Conservation (phyloP, 1,140 invertebrate genomes). For the Chymomyza costata region DNA sequence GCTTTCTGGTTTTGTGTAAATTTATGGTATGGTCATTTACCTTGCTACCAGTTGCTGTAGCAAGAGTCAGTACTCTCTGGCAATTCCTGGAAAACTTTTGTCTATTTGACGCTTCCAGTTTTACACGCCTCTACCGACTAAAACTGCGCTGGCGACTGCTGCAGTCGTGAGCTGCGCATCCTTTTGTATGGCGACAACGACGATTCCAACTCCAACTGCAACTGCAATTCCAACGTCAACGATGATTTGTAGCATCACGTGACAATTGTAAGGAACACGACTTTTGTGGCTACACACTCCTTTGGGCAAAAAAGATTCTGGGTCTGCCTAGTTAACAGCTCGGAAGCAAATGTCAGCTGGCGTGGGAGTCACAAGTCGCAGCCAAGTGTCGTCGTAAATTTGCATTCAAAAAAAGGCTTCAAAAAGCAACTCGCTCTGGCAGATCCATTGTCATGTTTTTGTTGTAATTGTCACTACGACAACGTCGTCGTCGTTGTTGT, state of each 20-base stretch:
- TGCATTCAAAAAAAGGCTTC: no score
- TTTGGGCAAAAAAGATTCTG: background rate
- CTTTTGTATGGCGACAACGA: no score
- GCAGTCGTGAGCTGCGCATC: conserved; percentile 56
- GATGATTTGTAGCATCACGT: conserved; percentile 75
- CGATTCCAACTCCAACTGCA: no score
- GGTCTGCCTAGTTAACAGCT: conserved; percentile 1
- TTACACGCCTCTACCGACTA: conserved; percentile 51
- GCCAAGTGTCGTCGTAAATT: no score
- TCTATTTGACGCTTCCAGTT: conserved; percentile 71
- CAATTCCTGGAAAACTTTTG: conserved; percentile 61
- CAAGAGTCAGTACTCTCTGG: conserved; percentile 3
- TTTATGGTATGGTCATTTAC: conserved; percentile 40
- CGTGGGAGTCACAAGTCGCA: no score
- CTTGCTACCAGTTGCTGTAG: background rate
- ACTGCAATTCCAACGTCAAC: background rate
- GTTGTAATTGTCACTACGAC: background rate
- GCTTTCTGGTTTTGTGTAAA: no score
- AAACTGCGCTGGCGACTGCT: background rate
- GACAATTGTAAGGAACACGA: conserved; percentile 74
- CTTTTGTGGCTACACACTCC: conserved; percentile 16
- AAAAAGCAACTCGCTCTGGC: no score
- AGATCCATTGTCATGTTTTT: conserved; percentile 37
- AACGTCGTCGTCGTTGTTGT: conserved; percentile 26
- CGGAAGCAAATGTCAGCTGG: conserved; percentile 34